Conservation (phyloP, 2,113 vertebrate species). For the Lepus timidus region DNA sequence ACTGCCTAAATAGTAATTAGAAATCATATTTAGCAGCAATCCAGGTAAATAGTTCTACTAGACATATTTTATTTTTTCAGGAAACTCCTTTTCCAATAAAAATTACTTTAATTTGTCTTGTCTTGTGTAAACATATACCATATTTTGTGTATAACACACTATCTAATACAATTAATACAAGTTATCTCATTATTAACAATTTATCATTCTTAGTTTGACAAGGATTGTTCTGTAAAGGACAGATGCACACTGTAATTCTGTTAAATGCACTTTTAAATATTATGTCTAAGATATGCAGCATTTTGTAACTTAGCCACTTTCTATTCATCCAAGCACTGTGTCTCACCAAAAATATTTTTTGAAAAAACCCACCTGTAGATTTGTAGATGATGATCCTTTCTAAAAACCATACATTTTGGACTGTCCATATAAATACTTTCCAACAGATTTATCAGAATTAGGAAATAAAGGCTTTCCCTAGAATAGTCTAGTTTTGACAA, state of each 20-base stretch:
- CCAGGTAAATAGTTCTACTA: conserved; percentile 38
- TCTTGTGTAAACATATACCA: conserved; percentile 39
- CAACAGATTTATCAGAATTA: conserved; percentile 36
- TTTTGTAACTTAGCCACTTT: conserved; percentile 3
- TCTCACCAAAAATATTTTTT: conserved; percentile 29
- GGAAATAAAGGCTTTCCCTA: background rate
- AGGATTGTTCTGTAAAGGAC: conserved; percentile 63
- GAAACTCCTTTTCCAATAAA: conserved; percentile 57
- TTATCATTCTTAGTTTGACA: conserved; percentile 47
- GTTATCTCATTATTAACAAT: conserved; percentile 64
- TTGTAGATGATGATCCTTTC: background rate
- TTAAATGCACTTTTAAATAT: conserved; percentile 31
- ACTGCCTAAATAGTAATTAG: background rate
- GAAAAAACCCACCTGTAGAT: conserved; percentile 60
- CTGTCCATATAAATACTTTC: background rate
- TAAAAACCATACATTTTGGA: conserved; percentile 16
- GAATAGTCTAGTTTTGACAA: background rate
- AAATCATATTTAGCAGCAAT: conserved; percentile 60
- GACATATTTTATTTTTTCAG: conserved; percentile 37
- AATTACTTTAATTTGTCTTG: conserved; percentile 20
- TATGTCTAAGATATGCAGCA: conserved; percentile 2
- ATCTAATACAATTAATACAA: conserved; percentile 66
- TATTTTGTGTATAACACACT: conserved; percentile 49
- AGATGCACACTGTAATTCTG: conserved; percentile 66
- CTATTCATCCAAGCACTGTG: conserved; percentile 16